Base-by-base conservation (phyloP, 1,140 invertebrate genomes). In the Nomia melanderi region DNA sequence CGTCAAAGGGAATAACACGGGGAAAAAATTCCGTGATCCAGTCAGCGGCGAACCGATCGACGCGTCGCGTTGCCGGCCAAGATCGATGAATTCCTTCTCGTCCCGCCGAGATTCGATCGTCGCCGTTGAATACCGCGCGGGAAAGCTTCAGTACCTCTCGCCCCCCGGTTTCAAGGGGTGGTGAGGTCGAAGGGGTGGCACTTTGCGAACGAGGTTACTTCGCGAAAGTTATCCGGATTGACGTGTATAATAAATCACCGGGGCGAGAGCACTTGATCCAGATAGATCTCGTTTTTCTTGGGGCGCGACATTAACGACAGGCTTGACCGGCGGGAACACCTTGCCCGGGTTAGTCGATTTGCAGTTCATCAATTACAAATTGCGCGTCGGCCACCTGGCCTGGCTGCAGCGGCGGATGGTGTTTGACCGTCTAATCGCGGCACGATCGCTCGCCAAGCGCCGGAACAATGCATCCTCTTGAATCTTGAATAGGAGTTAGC, bases 221-320 rank as follows among this genome's bases (percentile, higher is more conserved):
- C 39, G 29, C 25, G 27, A 3, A 76, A 69, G 64, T 69, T 76
- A 76, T 60, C 41, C 54, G 64, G 31, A 76, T 69, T 60, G 73
- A 69, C 64, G 54, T 54, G 73, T 69, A 76, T 76, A 76, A 76
- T 76, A 76, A 76, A 76, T 76, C 73, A 76, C 17, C 41, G 14
- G 25, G 29, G 54, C 23, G 23, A 33, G 41, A 59, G 53, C 54
- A 76, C 64, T 76, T 59, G 73, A 76, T 76, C 73, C 73, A 76
- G 54, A 76, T 76, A 25, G 64, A 76, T 76, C 41, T 69, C 53
- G 73, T 50, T 76, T 75, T 69, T 69, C 64, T 69, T 23, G 23
- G 6, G 73, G 12, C n/a, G 31, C 73, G 64, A 69, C 73, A 47
- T 76, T 69, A 76, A 67, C 31, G 54, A 60, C 41, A 76, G 54